Evolutionary conservation across 1,140 invertebrate genomes (phyloP).

Genomic region (Rhopalosiphum padi): DNA sequence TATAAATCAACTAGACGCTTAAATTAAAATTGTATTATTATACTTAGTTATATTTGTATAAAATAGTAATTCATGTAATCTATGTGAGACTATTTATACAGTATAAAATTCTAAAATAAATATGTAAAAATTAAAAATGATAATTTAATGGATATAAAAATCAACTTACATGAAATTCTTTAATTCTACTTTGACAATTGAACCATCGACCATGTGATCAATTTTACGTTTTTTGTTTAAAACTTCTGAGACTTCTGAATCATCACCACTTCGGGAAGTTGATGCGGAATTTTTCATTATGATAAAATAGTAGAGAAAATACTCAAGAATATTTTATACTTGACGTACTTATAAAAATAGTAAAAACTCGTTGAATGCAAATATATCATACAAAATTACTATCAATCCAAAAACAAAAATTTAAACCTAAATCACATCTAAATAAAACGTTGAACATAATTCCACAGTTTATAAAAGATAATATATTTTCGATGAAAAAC

Average conservation of each 20-base stretch:
- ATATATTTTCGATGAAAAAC: not conserved
- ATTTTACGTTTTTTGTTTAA: conserved; percentile 13
- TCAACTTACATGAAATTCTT: conserved; percentile 48
- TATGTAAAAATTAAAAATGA: too few species aligned
- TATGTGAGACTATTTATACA: not conserved
- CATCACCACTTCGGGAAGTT: not conserved
- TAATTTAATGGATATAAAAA: not conserved
- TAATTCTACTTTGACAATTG: not conserved
- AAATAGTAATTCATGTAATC: too few species aligned
- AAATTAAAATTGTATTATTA: too few species aligned
- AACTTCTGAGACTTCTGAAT: not conserved
- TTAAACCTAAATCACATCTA: not conserved
- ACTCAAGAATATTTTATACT: not conserved
- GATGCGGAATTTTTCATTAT: not conserved
- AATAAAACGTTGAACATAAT: not conserved
- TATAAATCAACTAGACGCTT: too few species aligned
- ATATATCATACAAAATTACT: not conserved
- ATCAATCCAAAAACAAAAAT: not conserved
- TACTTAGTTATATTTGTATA: too few species aligned
- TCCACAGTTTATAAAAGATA: not conserved
- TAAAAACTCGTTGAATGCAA: not conserved
- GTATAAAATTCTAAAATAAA: too few species aligned
- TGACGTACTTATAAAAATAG: not conserved
- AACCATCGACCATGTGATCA: conserved; percentile 8
- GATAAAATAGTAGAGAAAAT: not conserved